Base-by-base conservation (phyloP, 2,113 vertebrate genomes). In the Solea solea region DNA sequence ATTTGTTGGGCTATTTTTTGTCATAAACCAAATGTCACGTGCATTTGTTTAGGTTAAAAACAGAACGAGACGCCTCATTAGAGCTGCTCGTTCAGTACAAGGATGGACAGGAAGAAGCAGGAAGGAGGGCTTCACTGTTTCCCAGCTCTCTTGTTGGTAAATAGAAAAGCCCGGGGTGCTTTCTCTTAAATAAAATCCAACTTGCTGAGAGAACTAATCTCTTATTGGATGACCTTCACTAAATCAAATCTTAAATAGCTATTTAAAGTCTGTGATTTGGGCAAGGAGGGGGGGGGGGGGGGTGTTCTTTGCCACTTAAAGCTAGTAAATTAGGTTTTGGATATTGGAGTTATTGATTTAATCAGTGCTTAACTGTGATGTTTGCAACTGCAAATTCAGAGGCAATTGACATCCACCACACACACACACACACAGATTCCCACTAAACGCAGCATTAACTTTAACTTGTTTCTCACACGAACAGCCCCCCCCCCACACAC, bases 181-280 rank as follows among this genome's bases (percentile, higher is more conserved):
- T 74, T 79, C 65, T 64, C 68, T 74, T 80, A 77, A 89, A 90
- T 86, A 74, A 76, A 72, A 89, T 62, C 63, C 69, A 86, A 84
- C 69, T 83, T 82, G 57, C 74, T 74, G 80, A 72, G 80, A 72
- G 75, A 80, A 74, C 65, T 75, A 82, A 88, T 82, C 72, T 87
- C 82, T 86, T 60, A 86, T 56, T 82, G 87, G 82, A 84, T 83
- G 89, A 88, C 88, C 86, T 90, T 91, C 85, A 79, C 86, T 88
- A 88, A 91, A 89, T 91, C 75, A 87, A 86, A 87, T 85, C 76
- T 86, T 88, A 82, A 92, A 82, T 83, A 77, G 74, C 88, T 86
- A 90, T 92, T 92, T 90, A 84, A 92, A 90, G 76, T 58, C 59
- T 75, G 63, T 81, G 83, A 89, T 86, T 83, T 78, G 72, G 66